Base-by-base conservation (phyloP, 2,888 invertebrate genomes). In the Tanypteryx hageni region DNA sequence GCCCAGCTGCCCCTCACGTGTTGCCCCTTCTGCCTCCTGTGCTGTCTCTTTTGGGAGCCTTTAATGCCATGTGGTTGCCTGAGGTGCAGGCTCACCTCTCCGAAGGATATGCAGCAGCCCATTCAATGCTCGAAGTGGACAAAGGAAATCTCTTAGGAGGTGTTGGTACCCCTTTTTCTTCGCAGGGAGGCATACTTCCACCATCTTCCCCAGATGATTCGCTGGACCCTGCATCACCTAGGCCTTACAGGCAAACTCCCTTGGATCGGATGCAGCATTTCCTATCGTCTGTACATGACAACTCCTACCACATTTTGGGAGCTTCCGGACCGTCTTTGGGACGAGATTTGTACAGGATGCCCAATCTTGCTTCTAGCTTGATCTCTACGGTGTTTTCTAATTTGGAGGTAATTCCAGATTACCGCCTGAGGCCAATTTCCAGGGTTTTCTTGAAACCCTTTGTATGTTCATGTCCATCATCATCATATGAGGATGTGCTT, bases 361-460 rank as follows among this genome's bases (percentile, higher is more conserved):
- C 97, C 11, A 97, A 97, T 91, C 96, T 99, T 92, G 97, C 98
- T 68, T 96, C 96, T 93, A 97, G 97, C 92, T 96, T 99, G 92
- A 96, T 97, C 2, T 96, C 96, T 93, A 97, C 98, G 92, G 96
- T 97, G 93, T 96, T 98, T 93, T 96, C 96, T 92, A 96, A 97
- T 94, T 96, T 98, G 94, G 96, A 97, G 94, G 96, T 96, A 94
- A 94, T 99, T 94, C 98, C 99, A 76, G 98, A 99, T 95, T 97
- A 98, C 95, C 96, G 98, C 95, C 95, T 99, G 94, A 96, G 98
- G 92, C 97, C 97, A 5, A 96, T 99, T 86, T 97, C 98, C 93
- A 96, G 98, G 86, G 97, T 97, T 68, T 98, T 98, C 94, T 96
- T 99, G 94, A 98, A 98, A 94, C 97, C 98, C 31, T 98, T 98